Evolutionary conservation across 2,888 invertebrate species (phyloP).

Genomic region (Mythimna loreyi): DNA sequence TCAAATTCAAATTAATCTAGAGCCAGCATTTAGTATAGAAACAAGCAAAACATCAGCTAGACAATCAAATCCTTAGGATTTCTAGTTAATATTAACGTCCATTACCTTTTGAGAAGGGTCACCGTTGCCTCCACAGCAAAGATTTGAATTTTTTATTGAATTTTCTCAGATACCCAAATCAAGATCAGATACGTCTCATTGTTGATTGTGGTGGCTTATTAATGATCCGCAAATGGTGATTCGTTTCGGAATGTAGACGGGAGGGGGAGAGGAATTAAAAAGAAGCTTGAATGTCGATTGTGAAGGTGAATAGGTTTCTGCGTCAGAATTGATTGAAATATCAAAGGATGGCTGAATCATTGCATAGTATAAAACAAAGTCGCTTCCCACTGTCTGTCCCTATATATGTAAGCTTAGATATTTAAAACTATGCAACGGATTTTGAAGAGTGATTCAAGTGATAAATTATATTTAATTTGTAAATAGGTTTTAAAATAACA

Average conservation of each 20-base stretch:
- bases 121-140: constrained; percentile 32
- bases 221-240: constrained; percentile 43
- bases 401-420: too few species aligned
- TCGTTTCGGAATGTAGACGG: constrained; percentile 8
- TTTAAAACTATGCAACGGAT: too few species aligned
- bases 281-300: neutral
- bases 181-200: constrained; percentile 55
- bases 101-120: constrained; percentile 65
- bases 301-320: neutral
- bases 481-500: too few species aligned
- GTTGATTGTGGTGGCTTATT: constrained; percentile 50
- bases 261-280: neutral
- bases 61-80: constrained; percentile 55
- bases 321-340: neutral
- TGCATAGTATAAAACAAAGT: too few species aligned
- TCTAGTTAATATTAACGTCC: constrained; percentile 62
- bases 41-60: constrained; percentile 35
- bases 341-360: neutral
- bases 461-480: too few species aligned
- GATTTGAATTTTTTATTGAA: constrained; percentile 67
- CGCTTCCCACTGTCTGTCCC: too few species aligned
- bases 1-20: constrained; percentile 47
- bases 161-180: constrained; percentile 63
- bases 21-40: constrained; percentile 8
- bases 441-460: too few species aligned